Conservation (phyloP, 2,797 vertebrate species). For the Lepus townsendii region DNA sequence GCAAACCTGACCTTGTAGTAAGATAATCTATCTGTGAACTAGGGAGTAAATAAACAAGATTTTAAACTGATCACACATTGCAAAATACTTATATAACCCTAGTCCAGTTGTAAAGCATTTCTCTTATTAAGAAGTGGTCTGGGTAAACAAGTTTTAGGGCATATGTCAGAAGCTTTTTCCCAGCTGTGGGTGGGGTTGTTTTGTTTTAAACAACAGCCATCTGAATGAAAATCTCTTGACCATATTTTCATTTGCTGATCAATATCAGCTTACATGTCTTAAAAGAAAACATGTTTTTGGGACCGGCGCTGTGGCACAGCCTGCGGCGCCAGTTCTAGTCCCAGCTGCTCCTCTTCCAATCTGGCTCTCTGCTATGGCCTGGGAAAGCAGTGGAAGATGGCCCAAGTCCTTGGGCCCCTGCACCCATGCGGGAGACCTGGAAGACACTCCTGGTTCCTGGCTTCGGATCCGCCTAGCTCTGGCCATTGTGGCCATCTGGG, state of each 20-base stretch:
- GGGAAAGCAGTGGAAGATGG: too few species aligned
- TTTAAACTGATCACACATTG: constrained; percentile 1
- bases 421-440: too few species aligned
- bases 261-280: background rate
- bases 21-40: background rate
- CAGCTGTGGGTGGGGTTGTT: constrained; percentile 73
- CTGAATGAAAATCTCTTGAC: background rate
- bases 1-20: constrained; percentile 42
- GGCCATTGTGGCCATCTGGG: too few species aligned
- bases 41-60: background rate
- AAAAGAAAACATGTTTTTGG: background rate
- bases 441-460: too few species aligned
- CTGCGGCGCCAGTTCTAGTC: too few species aligned
- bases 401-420: too few species aligned
- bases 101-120: background rate
- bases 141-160: constrained; percentile 60
- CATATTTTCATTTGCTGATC: constrained; percentile 44
- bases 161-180: constrained; percentile 10
- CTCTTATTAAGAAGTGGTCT: constrained; percentile 22
- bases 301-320: too few species aligned
- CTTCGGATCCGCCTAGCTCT: too few species aligned
- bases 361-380: too few species aligned
- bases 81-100: constrained; percentile 64
- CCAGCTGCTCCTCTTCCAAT: too few species aligned
- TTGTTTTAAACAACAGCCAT: constrained; percentile 62